A percentile compares a stretch with the other conserved stretches of the same genome.
phyloP scores from a whole-genome alignment of 2,113 vertebrate species.

The Lichenostomus cassidix region DNA sequence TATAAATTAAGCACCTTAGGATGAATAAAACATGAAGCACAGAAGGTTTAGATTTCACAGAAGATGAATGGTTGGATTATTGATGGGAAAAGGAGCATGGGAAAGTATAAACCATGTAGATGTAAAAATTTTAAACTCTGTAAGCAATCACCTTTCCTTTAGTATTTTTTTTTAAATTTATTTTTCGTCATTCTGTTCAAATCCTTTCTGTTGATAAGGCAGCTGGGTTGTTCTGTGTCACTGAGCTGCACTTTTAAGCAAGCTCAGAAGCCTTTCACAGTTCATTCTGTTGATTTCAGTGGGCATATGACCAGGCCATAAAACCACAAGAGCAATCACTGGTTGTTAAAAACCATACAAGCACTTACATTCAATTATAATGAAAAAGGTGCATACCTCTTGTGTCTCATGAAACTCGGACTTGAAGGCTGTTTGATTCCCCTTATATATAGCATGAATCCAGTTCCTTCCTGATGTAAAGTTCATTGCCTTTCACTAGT shows the following conservation, averaged over 20 bases:
- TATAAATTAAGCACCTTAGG: slow-evolving; percentile 69
- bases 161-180: background rate
- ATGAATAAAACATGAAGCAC: slow-evolving; percentile 66
- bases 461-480: slow-evolving; percentile 52
- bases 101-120: slow-evolving; percentile 51
- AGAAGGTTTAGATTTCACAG: slow-evolving; percentile 64
- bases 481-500: slow-evolving; percentile 56
- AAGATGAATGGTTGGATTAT: slow-evolving; percentile 59
- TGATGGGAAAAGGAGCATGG: slow-evolving; percentile 43
- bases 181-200: background rate
- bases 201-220: slow-evolving; percentile 4
- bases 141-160: slow-evolving; percentile 10
- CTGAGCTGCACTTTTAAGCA: background rate
- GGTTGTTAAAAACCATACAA: slow-evolving; percentile 64
- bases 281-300: slow-evolving; percentile 60
- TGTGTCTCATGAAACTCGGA: slow-evolving; percentile 60
- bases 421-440: slow-evolving; percentile 59
- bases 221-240: slow-evolving; percentile 25
- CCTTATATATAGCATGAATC: slow-evolving; percentile 37
- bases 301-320: slow-evolving; percentile 61
- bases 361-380: slow-evolving; percentile 65
- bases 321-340: slow-evolving; percentile 63
- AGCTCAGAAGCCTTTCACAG: slow-evolving; percentile 52
- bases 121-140: slow-evolving; percentile 37
- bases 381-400: slow-evolving; percentile 66